These are phyloP conservation scores for Ischnura elegans DNA, from an alignment of 2,888 invertebrate genomes.

Conservation along the genomic window DNA sequence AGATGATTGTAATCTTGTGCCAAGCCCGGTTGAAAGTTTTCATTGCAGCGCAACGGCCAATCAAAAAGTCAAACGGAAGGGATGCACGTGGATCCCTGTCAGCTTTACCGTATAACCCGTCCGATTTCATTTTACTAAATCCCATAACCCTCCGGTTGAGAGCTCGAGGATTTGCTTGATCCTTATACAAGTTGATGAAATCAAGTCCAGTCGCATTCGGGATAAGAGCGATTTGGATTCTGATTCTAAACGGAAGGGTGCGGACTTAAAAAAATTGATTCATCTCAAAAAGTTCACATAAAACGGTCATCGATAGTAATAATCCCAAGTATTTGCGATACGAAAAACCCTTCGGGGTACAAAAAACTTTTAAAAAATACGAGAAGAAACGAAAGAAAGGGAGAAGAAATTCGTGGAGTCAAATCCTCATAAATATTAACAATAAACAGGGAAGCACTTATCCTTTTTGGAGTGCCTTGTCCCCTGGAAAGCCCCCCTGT, in stretches of 20 bases:
- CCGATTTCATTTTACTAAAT: not conserved
- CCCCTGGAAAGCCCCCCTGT: not conserved
- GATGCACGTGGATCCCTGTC: not conserved
- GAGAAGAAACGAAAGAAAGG: not conserved
- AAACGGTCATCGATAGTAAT: not conserved
- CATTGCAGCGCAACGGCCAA: not conserved
- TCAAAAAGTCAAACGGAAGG: not conserved
- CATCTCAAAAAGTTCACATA: constrained; percentile 19
- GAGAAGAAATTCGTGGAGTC: not conserved
- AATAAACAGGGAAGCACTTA: constrained; percentile 33
- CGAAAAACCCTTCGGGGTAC: not conserved
- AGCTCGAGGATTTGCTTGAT: constrained; percentile 13
- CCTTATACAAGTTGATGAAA: constrained; percentile 16
- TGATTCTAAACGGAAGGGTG: too few species aligned
- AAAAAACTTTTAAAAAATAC: too few species aligned
- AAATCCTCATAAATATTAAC: constrained; percentile 64
- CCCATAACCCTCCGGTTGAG: not conserved
- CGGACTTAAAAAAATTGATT: not conserved
- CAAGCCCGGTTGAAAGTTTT: not conserved
- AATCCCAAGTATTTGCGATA: constrained; percentile 14
- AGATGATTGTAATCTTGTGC: not conserved
- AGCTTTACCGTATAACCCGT: not conserved
- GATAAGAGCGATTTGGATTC: not conserved
- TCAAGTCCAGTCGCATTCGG: constrained; percentile 40
- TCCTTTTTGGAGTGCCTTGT: constrained; percentile 35